phyloP scores from a whole-genome alignment of 2,888 invertebrate genomes.

The Pelosia muscerda region DNA sequence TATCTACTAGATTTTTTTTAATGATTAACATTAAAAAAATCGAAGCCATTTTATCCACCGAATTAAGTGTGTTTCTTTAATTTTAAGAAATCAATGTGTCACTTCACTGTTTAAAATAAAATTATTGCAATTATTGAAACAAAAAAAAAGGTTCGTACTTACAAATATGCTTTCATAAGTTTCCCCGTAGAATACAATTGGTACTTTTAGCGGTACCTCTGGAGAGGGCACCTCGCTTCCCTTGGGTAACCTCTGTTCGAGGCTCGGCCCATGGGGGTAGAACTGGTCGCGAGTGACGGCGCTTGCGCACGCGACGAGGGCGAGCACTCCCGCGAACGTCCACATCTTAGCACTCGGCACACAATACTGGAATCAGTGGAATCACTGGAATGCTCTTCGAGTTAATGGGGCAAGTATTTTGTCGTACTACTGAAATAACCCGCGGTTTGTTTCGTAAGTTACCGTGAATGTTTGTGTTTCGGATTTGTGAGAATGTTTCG shows the following conservation, averaged over 20 bases:
- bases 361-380: constrained; percentile 63
- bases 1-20: too few species aligned
- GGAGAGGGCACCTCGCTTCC: constrained; percentile 89
- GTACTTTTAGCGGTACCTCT: constrained; percentile 89
- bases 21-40: too few species aligned
- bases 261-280: constrained; percentile 87
- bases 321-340: constrained; percentile 76
- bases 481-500: constrained; percentile 37
- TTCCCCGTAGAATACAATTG: constrained; percentile 93
- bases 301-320: constrained; percentile 65
- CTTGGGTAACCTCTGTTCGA: constrained; percentile 84
- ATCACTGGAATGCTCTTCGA: constrained; percentile 48
- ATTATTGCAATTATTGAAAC: not conserved
- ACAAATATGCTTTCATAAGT: constrained; percentile 92
- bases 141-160: constrained; percentile 89
- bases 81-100: not conserved
- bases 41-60: too few species aligned
- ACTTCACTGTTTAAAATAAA: not conserved
- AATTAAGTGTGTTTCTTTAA: too few species aligned
- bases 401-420: constrained; percentile 43
- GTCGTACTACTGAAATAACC: constrained; percentile 51
- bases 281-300: constrained; percentile 86
- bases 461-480: constrained; percentile 28
- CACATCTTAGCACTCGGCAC: constrained; percentile 67
- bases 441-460: constrained; percentile 49